Conservation (phyloP, 2,113 vertebrate species). For the Caretta caretta region DNA sequence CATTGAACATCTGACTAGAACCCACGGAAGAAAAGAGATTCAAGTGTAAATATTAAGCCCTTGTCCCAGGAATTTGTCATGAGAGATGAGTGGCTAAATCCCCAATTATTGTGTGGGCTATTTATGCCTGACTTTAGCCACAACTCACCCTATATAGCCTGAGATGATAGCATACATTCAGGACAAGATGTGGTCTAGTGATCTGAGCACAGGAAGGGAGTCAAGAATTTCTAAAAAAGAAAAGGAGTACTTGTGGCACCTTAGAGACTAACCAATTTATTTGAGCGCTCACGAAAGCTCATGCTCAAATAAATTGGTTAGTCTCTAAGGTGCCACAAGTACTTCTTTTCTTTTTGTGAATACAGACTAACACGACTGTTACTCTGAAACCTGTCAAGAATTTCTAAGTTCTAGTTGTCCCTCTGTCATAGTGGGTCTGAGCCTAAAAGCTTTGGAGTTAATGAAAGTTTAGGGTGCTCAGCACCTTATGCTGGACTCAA, state of each 20-base stretch:
- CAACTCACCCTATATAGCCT: background rate
- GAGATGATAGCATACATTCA: background rate
- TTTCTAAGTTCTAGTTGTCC: background rate
- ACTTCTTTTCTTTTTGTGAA: no score
- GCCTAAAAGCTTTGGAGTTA: background rate
- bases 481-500: background rate
- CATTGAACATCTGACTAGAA: constrained; percentile 1
- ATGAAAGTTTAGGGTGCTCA: background rate
- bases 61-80: background rate
- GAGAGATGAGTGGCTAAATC: background rate
- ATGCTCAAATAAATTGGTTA: no score
- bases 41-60: background rate
- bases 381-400: no score
- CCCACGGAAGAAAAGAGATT: background rate
- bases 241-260: no score
- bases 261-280: no score
- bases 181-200: background rate
- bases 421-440: background rate
- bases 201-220: background rate
- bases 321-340: no score
- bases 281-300: no score
- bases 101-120: background rate
- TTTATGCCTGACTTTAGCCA: background rate
- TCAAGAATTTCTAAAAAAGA: background rate
- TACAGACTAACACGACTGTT: no score